Conservation (phyloP, 2,113 vertebrate genomes). For the Turnix velox region DNA sequence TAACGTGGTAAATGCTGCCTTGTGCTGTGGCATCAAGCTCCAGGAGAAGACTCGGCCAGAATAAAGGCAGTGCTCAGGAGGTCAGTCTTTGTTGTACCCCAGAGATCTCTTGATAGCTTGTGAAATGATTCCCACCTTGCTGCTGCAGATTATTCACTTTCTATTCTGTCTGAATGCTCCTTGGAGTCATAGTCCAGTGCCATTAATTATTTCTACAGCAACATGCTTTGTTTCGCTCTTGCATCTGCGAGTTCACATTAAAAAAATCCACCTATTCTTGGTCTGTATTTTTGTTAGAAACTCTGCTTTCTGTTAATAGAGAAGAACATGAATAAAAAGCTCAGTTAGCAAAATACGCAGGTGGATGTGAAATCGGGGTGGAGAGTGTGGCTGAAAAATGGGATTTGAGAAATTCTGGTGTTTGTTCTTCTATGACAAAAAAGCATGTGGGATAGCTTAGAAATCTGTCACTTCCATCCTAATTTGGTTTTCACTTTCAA, state of each 20-base stretch:
- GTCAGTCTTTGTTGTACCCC: background rate
- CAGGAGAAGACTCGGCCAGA: background rate
- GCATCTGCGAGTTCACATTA: background rate
- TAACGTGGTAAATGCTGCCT: background rate
- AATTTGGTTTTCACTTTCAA: conserved; percentile 52
- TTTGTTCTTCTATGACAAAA: background rate
- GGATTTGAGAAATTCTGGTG: background rate
- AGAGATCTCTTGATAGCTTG: background rate
- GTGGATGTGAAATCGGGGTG: background rate
- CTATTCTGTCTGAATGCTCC: background rate
- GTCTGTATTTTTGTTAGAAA: background rate
- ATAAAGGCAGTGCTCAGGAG: background rate
- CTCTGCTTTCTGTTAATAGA: background rate
- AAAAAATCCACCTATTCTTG: background rate
- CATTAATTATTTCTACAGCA: conserved; percentile 9
- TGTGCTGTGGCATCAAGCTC: background rate
- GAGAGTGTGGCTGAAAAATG: background rate
- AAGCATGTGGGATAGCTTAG: conserved; percentile 35
- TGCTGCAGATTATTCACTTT: conserved; percentile 27
- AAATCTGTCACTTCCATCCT: conserved; percentile 30
- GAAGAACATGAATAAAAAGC: background rate
- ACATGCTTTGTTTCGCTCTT: background rate
- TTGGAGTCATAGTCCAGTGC: background rate
- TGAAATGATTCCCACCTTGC: conserved; percentile 12
- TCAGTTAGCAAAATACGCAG: background rate